phyloP scores from a whole-genome alignment of 1,140 invertebrate genomes.

The Drosophila willistoni region DNA sequence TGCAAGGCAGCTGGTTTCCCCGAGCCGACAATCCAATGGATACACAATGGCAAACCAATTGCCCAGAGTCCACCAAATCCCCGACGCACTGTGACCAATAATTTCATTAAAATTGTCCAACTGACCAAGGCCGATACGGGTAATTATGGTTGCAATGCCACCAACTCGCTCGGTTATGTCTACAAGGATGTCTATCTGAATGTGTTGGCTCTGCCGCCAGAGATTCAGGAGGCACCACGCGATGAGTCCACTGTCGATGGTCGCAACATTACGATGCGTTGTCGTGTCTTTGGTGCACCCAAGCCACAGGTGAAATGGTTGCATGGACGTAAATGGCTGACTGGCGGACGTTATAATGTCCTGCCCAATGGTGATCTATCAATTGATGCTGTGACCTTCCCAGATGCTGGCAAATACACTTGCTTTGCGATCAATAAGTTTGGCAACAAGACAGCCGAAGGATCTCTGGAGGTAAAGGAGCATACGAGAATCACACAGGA shows the following conservation, averaged over 20 bases:
- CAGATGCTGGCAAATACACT: constrained; percentile 94
- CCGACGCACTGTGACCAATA: constrained; percentile 87
- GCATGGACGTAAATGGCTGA: constrained; percentile 88
- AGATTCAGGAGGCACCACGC: constrained; percentile 92
- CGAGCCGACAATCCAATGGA: constrained; percentile 96
- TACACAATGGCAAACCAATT: constrained; percentile 96
- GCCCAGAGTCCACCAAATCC: constrained; percentile 89
- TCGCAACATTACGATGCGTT: constrained; percentile 91
- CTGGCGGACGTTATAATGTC: constrained; percentile 90
- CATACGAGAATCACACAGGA: constrained; percentile 92
- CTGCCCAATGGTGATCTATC: constrained; percentile 91
- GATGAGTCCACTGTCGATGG: constrained; percentile 93
- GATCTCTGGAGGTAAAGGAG: constrained; percentile 92
- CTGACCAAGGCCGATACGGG: constrained; percentile 96
- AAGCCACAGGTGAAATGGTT: constrained; percentile 97
- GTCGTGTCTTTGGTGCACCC: constrained; percentile 97
- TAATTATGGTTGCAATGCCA: constrained; percentile 99
- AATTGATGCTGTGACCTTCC: constrained; percentile 92
- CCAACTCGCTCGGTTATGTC: constrained; percentile 98
- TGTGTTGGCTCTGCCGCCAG: constrained; percentile 95
- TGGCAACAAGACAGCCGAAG: constrained; percentile 90
- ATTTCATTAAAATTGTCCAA: constrained; percentile 92
- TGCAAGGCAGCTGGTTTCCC: constrained; percentile 96
- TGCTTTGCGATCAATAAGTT: constrained; percentile 98
- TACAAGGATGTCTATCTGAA: constrained; percentile 99